Evolutionary conservation across 2,113 vertebrate species (phyloP).

Genomic region (Carassius gibelio): DNA sequence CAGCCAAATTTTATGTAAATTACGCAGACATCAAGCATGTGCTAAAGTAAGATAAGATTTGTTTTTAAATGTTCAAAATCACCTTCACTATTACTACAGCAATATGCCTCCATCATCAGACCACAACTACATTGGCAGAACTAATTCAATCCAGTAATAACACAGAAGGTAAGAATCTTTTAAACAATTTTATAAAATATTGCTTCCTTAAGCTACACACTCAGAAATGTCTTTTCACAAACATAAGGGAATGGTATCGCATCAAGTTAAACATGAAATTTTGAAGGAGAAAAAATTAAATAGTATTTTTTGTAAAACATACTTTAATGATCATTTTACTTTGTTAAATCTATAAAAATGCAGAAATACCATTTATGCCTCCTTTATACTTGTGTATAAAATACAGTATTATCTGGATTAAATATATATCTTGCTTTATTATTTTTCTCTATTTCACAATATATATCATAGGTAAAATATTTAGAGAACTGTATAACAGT

Average conservation of each 20-base stretch:
- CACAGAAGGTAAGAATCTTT: conserved; percentile 21
- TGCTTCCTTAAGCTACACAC: background rate
- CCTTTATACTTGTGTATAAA: background rate
- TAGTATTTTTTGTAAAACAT: background rate
- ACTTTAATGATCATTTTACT: background rate
- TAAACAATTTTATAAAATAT: background rate
- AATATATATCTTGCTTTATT: background rate
- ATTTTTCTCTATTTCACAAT: background rate
- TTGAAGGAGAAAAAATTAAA: background rate
- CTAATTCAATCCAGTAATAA: background rate
- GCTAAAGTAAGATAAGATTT: conserved; percentile 55
- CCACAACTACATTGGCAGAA: conserved; percentile 25
- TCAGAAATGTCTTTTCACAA: background rate
- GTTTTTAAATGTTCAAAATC: conserved; percentile 39
- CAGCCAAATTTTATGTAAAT: conserved; percentile 50
- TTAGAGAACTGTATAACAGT: background rate
- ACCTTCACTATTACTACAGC: background rate
- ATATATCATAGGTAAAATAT: background rate
- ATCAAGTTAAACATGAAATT: background rate
- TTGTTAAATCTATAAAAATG: background rate
- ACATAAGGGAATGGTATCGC: background rate
- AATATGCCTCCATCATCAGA: conserved; percentile 27
- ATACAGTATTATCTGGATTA: background rate
- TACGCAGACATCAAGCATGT: conserved; percentile 38
- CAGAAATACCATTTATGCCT: background rate